phyloP scores from a whole-genome alignment of 1,140 invertebrate species.

The Teleogryllus occipitalis region DNA sequence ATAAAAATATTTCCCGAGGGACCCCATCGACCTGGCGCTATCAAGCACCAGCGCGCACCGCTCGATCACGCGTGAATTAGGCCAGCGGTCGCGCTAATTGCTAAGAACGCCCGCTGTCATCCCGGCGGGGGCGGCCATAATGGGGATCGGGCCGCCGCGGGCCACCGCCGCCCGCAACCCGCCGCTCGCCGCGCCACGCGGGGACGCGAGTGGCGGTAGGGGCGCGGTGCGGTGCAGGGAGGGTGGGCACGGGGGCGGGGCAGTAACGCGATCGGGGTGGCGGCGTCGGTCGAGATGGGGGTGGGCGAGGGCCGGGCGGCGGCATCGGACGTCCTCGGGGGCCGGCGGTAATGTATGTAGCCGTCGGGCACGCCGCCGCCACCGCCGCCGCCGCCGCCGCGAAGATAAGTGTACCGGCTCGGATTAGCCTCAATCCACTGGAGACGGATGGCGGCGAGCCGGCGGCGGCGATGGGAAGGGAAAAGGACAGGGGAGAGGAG shows the following conservation, averaged over 20 bases:
- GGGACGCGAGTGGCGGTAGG: too few species aligned
- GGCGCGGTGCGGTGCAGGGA: too few species aligned
- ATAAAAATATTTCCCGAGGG: neutral
- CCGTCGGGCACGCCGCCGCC: too few species aligned
- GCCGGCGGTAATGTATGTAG: too few species aligned
- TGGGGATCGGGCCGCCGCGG: neutral
- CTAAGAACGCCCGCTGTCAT: neutral
- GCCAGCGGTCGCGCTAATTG: neutral
- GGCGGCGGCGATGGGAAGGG: neutral
- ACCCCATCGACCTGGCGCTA: neutral
- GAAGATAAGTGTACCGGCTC: conserved; percentile 3
- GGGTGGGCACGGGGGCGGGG: too few species aligned
- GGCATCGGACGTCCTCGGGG: too few species aligned
- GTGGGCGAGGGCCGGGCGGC: too few species aligned
- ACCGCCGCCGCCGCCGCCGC: too few species aligned
- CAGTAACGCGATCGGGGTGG: too few species aligned
- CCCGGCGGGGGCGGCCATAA: neutral
- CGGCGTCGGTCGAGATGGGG: too few species aligned
- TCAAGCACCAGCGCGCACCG: neutral
- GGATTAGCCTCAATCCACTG: neutral
- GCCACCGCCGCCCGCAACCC: neutral
- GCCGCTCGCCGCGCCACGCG: too few species aligned
- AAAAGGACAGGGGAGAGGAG: neutral
- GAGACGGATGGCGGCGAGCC: neutral
- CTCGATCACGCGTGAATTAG: neutral